Conservation (phyloP, 2,113 vertebrate species). For the Hypomesus transpacificus region DNA sequence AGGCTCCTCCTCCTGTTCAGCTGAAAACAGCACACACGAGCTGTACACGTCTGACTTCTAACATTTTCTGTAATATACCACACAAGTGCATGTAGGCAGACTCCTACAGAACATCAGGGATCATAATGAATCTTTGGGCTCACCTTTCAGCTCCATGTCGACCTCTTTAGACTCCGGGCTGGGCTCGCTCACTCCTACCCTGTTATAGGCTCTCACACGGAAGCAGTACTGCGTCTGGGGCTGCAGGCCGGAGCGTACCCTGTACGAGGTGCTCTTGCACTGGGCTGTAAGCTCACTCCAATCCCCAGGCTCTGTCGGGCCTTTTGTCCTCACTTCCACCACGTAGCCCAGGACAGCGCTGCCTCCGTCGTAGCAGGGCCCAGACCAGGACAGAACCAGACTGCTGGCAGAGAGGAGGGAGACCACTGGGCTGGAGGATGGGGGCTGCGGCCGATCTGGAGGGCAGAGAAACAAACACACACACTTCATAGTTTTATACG, state of each 20-base stretch:
- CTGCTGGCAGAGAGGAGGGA: conserved; percentile 48
- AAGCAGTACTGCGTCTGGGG: conserved; percentile 65
- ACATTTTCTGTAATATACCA: background rate
- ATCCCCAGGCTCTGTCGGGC: conserved; percentile 11
- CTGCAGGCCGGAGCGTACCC: conserved; percentile 58
- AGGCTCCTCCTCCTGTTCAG: conserved; percentile 47
- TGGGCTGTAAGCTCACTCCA: conserved; percentile 63
- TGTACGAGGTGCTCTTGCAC: conserved; percentile 72
- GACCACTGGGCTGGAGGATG: conserved; percentile 67
- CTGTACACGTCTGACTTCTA: background rate
- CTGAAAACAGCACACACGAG: conserved; percentile 30
- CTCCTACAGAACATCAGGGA: background rate
- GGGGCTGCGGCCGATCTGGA: conserved; percentile 73
- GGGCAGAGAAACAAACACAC: background rate
- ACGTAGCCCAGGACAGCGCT: conserved; percentile 71
- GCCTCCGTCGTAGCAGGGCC: conserved; percentile 78
- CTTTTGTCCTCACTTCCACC: conserved; percentile 60
- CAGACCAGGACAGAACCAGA: conserved; percentile 76
- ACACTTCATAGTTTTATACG: background rate
- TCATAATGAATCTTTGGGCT: conserved; percentile 9
- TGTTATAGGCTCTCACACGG: conserved; percentile 70
- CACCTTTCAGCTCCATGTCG: conserved; percentile 69
- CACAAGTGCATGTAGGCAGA: background rate
- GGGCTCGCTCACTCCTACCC: conserved; percentile 67
- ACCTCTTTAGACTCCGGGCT: conserved; percentile 65